A percentile compares a stretch with the other conserved stretches of the same genome.
phyloP scores from a whole-genome alignment of 2,888 invertebrate species.

The Cerastis rubricosa region DNA sequence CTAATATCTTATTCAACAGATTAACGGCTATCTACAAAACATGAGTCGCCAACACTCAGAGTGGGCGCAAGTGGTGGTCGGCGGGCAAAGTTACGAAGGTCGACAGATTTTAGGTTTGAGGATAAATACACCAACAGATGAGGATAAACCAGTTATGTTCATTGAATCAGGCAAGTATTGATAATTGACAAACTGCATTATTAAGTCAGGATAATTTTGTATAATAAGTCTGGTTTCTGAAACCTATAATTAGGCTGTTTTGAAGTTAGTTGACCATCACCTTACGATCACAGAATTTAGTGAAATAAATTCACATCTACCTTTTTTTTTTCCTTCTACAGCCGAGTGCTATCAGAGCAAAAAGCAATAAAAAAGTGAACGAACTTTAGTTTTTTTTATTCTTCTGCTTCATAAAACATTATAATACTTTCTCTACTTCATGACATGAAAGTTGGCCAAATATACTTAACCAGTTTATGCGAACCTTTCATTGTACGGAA shows the following conservation, averaged over 20 bases:
- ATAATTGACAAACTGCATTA: not conserved
- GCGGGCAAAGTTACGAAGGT: slow-evolving; percentile 91
- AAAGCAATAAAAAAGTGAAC: not conserved
- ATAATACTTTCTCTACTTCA: no score
- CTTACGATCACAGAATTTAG: not conserved
- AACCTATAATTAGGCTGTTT: not conserved
- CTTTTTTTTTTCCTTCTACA: not conserved
- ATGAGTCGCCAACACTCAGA: slow-evolving; percentile 85
- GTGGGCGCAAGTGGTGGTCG: slow-evolving; percentile 87
- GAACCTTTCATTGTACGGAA: no score
- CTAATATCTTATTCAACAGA: slow-evolving; percentile 73
- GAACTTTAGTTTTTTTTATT: not conserved
- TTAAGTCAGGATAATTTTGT: not conserved
- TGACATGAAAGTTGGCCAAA: not conserved
- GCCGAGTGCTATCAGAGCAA: not conserved
- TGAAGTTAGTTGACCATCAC: not conserved
- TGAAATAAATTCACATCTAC: not conserved
- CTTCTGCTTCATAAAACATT: not conserved
- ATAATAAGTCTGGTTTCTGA: not conserved
- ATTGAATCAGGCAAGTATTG: slow-evolving; percentile 89
- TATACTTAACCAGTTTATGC: no score
- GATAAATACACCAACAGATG: slow-evolving; percentile 81
- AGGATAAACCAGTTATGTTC: slow-evolving; percentile 90
- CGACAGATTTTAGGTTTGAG: slow-evolving; percentile 91
- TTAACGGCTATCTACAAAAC: slow-evolving; percentile 89